phyloP scores from a whole-genome alignment of 1,140 invertebrate genomes.

The Drosophila bifasciata region DNA sequence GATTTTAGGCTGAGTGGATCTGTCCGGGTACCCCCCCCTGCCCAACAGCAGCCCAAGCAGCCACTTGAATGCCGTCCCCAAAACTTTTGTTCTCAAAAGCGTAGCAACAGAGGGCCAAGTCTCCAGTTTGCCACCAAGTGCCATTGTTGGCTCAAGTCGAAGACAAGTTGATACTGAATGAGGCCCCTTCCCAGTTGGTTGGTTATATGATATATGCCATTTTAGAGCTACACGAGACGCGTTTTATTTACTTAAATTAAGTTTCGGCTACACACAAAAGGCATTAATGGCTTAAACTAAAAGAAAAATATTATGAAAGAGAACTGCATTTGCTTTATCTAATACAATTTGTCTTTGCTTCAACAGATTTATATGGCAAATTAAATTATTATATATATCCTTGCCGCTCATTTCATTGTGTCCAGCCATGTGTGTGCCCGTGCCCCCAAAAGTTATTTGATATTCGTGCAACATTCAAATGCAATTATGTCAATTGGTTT shows the following conservation, averaged over 20 bases:
- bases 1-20: constrained; percentile 63
- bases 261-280: not conserved
- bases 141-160: constrained; percentile 65
- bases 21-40: constrained; percentile 1
- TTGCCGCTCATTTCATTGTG: no score
- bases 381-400: no score
- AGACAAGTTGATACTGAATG: constrained; percentile 53
- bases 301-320: no score
- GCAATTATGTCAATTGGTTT: constrained; percentile 61
- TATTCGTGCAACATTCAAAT: constrained; percentile 19
- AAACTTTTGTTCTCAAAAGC: constrained; percentile 65
- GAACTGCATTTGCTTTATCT: no score
- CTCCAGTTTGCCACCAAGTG: constrained; percentile 50
- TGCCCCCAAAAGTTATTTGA: constrained; percentile 2
- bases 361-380: no score
- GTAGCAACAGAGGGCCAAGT: constrained; percentile 48
- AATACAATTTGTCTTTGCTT: no score
- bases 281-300: constrained; percentile 4
- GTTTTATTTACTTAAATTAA: constrained; percentile 53
- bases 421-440: no score
- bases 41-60: constrained; percentile 4
- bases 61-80: constrained; percentile 50
- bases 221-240: constrained; percentile 39
- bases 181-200: constrained; percentile 12
- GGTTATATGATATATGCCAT: constrained; percentile 39